Base-by-base conservation (phyloP, 2,888 invertebrate species). In the Amphipoea lucens region DNA sequence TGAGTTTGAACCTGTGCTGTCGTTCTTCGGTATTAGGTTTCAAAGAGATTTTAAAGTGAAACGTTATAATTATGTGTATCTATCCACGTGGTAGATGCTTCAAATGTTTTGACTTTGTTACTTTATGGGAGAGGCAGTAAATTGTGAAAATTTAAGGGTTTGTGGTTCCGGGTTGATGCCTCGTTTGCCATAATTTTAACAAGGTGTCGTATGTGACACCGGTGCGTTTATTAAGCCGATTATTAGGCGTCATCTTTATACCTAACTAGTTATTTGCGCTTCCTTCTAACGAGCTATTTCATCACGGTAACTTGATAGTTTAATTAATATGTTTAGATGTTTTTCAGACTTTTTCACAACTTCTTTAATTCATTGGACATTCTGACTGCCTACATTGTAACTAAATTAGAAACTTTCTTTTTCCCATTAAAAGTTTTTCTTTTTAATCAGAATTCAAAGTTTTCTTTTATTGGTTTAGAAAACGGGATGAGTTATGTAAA, bases 401-500 rank as follows among this genome's bases (percentile, higher is more conserved):
- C 6, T 20, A n/a, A 60, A 48, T 81, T 14, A 66, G 11, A 73
- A 81, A 66, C 11, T 81, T 81, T 68, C 42, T 23, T 79, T 65
- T 29, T 23, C 36, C 23, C 23, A 48, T 83, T 67, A 62, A 45
- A 76, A 62, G n/a, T 63, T 82, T 76, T 69, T 54, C 0, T 82
- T 78, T 14, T 45, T 2, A 51, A 68, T 54, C 29, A 57, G 68
- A 65, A 48, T 57, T 65, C 7, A 40, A 48, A 54, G 36, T 69
- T 70, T 54, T 57, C 17, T 71, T 73, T 65, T 40, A 83, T 70
- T 65, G n/a, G 29, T 75, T 42, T 63, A 51, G n/a, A 14, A 76
- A 80, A 67, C n/a, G 66, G 54, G 48, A 71, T 69, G 63, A 82
- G 42, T 62, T 68, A 68, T 71, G 72, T 67, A 76, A 73, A 79